These are phyloP conservation scores for Copsychus sechellarum DNA, from an alignment of 2,113 vertebrate species.

Conservation along the genomic window DNA sequence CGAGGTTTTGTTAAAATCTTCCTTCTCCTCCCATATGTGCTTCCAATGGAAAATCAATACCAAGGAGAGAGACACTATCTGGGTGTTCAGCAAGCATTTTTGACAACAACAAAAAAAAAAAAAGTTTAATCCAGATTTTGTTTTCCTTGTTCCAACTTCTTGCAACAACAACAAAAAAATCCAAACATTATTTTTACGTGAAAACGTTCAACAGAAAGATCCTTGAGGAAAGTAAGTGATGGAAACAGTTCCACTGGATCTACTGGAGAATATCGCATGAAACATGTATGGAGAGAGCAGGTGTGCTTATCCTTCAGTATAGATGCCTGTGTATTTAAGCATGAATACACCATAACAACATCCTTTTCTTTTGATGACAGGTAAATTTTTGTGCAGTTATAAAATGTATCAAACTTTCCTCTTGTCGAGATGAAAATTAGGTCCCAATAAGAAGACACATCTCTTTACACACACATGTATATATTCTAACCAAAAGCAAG, in stretches of 20 bases:
- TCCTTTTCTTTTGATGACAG: not conserved
- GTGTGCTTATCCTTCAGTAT: rapidly evolving
- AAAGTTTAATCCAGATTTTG: not conserved
- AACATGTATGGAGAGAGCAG: not conserved
- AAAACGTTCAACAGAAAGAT: not conserved
- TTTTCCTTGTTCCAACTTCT: not conserved
- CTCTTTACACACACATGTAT: rapidly evolving
- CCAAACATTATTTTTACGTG: not conserved
- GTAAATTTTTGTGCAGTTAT: not conserved
- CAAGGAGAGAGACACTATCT: not conserved
- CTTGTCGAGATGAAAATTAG: not conserved
- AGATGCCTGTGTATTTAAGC: not conserved
- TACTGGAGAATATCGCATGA: not conserved
- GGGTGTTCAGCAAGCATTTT: not conserved
- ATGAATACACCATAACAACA: not conserved
- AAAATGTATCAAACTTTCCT: not conserved
- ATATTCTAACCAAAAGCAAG: not conserved
- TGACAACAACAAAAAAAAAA: not conserved
- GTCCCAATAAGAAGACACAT: not conserved
- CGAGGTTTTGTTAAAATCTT: not conserved
- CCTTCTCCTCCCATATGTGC: not conserved
- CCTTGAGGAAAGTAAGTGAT: not conserved
- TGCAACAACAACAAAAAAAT: not conserved
- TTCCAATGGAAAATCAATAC: conserved; percentile 10
- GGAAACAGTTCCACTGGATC: not conserved